A percentile compares a stretch with the other conserved stretches of the same genome.
Evolutionary conservation across 2,113 vertebrate species (phyloP).

Genomic region (Pachycephala philippinensis): DNA sequence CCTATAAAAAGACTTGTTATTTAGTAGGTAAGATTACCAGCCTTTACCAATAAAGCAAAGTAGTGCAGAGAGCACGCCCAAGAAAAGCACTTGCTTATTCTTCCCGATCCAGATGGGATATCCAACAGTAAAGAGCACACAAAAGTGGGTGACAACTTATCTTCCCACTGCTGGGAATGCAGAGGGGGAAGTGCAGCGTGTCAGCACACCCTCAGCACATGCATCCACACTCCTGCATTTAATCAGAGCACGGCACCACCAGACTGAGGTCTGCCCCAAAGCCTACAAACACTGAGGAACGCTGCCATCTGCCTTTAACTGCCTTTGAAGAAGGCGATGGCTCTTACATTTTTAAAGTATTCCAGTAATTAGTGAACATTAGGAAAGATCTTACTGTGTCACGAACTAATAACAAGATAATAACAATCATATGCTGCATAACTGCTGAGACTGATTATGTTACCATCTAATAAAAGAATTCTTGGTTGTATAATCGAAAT

Average conservation of each 20-base stretch:
- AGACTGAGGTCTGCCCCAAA: not conserved
- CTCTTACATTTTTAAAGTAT: not conserved
- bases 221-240: not conserved
- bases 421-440: slow-evolving; percentile 32
- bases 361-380: slow-evolving; percentile 11
- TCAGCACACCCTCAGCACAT: not conserved
- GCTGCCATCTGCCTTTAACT: not conserved
- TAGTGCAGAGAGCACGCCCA: not conserved
- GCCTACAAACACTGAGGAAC: not conserved
- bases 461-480: slow-evolving; percentile 37
- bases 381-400: slow-evolving; percentile 4
- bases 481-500: not conserved
- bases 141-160: not conserved
- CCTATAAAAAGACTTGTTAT: not conserved
- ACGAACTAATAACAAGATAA: slow-evolving; percentile 37
- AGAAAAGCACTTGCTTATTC: not conserved
- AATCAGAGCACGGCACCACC: not conserved
- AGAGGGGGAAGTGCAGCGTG: not conserved
- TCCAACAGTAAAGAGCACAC: not conserved
- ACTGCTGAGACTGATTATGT: not conserved
- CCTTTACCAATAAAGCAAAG: not conserved
- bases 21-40: not conserved
- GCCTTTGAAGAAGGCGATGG: not conserved
- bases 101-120: not conserved
- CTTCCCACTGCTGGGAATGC: not conserved